Percentiles rank a stretch among this genome's conserved stretches.
Evolutionary conservation across 2,113 vertebrate species (phyloP).

Genomic region (Zosterops borbonicus): DNA sequence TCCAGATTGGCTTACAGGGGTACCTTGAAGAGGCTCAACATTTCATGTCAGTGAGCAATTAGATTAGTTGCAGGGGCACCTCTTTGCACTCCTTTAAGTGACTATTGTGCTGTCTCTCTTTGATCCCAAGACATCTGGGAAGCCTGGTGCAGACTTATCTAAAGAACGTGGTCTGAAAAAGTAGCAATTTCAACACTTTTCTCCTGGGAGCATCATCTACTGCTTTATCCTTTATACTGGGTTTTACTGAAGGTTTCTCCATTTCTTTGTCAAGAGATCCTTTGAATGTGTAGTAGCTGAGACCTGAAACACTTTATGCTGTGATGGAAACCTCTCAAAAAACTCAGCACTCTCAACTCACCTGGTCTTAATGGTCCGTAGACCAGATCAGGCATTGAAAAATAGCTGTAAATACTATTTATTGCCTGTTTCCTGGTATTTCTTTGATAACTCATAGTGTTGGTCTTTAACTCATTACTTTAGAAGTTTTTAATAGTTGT

Average conservation of each 20-base stretch:
- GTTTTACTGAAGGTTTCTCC: background rate
- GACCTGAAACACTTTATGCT: background rate
- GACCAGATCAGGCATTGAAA: background rate
- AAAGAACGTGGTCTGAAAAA: background rate
- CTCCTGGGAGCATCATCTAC: background rate
- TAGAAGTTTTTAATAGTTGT: background rate
- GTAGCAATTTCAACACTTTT: background rate
- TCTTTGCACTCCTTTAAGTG: background rate
- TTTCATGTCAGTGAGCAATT: constrained; percentile 5
- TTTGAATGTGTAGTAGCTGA: background rate
- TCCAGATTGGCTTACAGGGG: background rate
- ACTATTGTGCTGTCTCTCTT: background rate
- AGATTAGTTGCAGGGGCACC: background rate
- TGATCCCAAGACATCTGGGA: background rate
- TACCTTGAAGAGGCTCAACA: background rate
- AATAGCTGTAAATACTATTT: background rate
- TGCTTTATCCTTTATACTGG: background rate
- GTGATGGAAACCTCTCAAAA: background rate
- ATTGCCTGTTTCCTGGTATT: background rate
- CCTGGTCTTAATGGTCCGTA: background rate
- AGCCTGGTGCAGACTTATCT: background rate
- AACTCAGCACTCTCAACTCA: background rate
- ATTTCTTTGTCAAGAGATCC: background rate
- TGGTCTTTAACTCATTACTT: background rate
- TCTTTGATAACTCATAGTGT: background rate